Conservation (phyloP, 2,888 invertebrate species). For the Lumbricus terrestris region DNA sequence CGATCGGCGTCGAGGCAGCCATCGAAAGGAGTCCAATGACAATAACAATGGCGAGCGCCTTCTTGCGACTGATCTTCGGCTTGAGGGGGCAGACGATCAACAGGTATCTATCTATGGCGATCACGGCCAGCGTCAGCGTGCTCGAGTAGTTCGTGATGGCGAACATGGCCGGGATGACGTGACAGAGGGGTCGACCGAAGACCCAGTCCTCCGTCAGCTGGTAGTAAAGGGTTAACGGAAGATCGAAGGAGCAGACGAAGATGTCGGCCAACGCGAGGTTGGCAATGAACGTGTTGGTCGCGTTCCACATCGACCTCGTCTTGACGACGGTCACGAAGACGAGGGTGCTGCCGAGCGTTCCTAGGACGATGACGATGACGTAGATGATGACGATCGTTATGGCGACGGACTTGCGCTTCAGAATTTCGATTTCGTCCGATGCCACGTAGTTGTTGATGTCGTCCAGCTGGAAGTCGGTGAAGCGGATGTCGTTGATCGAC, state of each 20-base stretch:
- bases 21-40: constrained; percentile 48
- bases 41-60: constrained; percentile 46
- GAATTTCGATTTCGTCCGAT: constrained; percentile 28
- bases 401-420: constrained; percentile 27
- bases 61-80: constrained; percentile 46
- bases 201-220: constrained; percentile 54
- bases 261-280: constrained; percentile 55
- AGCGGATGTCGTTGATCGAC: neutral
- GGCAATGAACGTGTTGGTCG: constrained; percentile 57
- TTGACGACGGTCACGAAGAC: constrained; percentile 51
- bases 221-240: constrained; percentile 56
- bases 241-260: constrained; percentile 52
- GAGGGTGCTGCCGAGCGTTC: constrained; percentile 51
- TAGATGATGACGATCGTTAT: constrained; percentile 35
- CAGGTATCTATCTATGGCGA: constrained; percentile 56
- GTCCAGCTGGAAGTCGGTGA: neutral
- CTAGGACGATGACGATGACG: constrained; percentile 47
- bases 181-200: constrained; percentile 52
- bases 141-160: constrained; percentile 55
- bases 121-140: constrained; percentile 53
- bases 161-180: constrained; percentile 51
- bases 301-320: constrained; percentile 51
- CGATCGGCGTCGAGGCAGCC: constrained; percentile 60
- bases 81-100: constrained; percentile 53
- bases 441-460: neutral